Base-by-base conservation (phyloP, 2,797 vertebrate genomes). In the Rhinella marina region DNA sequence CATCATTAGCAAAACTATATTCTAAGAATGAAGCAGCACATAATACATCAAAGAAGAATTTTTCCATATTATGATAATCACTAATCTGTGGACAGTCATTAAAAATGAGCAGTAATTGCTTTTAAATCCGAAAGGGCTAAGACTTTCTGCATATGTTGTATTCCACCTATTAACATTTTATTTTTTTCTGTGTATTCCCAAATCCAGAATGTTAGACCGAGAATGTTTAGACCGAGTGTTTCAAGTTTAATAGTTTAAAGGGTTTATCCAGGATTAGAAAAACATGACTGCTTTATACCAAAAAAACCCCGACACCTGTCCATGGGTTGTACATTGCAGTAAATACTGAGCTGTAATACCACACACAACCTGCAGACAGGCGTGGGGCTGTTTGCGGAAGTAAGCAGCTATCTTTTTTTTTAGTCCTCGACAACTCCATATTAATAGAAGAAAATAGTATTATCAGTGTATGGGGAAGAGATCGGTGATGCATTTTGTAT, bases 61-160 rank as follows among this genome's bases (percentile, higher is more conserved):
- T 73, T 59, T 75, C 75, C 82, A 84, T 54, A 86, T 86, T 86
- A 86, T 86, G 75, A 52, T 79, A 86, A 86, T 86, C 75, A 79
- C 48, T 79, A 52, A 86, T 86, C 84, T 86, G 61, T 79, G 84
- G 61, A 79, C 50, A 79, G 25, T 68, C 61, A 86, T 79, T 79
- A 68, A 78, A 85, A 79, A 86, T 50, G 41, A 61, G 48, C 77
- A 79, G 25, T 79, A 79, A 79, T 78, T 86, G 41, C 27, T 19
- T 68, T 79, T 56, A 86, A 79, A 66, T 78, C 59, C 57, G 17
- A 32, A 85, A 62, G 50, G 29, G 72, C 54, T 50, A 3, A 41
- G 56, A 62, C 56, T 84, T 52, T 85, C 83, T 85, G 56, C 57
- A 75, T 76, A 85, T 62, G 32, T 50, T 76, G 64, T 62, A 59